Conservation (phyloP, 1,140 invertebrate genomes). For the Temnothorax curvispinosus region DNA sequence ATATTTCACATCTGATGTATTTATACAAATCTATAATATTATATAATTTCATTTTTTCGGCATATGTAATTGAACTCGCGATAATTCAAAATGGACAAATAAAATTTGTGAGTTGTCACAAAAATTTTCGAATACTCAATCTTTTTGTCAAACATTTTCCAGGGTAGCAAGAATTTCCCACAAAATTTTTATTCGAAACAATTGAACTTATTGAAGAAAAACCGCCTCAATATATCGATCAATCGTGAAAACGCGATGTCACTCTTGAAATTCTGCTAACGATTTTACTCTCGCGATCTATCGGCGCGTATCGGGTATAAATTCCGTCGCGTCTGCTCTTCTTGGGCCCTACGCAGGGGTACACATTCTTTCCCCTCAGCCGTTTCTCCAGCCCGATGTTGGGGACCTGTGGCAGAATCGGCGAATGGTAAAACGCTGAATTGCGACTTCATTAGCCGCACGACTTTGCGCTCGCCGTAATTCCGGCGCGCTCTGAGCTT, state of each 20-base stretch:
- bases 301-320: constrained; percentile 7
- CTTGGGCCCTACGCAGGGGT: not conserved
- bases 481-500: constrained; percentile 64
- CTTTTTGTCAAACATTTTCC: not conserved
- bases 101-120: not conserved
- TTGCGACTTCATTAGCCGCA: constrained; percentile 80
- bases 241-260: not conserved
- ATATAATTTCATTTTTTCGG: not conserved
- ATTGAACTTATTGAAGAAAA: not conserved
- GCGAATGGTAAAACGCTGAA: constrained; percentile 74
- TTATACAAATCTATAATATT: too few species aligned
- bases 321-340: constrained; percentile 16
- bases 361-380: not conserved
- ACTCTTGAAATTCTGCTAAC: not conserved
- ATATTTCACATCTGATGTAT: not conserved
- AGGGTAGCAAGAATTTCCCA: not conserved
- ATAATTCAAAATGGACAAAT: not conserved
- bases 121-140: not conserved
- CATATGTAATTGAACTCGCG: not conserved
- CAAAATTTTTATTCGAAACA: not conserved
- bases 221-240: not conserved
- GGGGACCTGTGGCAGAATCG: constrained; percentile 62
- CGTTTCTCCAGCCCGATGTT: not conserved
- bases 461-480: constrained; percentile 78
- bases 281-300: constrained; percentile 10